Conservation (phyloP, 2,888 invertebrate genomes). For the Pteria penguin region DNA sequence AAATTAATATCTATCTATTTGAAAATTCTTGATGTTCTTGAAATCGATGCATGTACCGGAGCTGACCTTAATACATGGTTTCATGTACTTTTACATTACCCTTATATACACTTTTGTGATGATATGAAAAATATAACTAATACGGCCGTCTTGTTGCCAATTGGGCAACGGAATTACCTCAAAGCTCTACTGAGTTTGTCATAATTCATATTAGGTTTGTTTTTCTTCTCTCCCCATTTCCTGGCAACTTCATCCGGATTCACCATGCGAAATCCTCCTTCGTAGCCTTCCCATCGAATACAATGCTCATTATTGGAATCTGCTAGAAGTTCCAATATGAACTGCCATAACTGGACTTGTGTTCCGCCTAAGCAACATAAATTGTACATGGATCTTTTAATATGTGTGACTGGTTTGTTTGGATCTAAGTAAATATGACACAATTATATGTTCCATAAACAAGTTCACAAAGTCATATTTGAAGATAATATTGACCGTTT, state of each 20-base stretch:
- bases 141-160: no score
- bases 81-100: no score
- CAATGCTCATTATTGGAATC: slow-evolving; percentile 83
- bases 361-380: slow-evolving; percentile 82
- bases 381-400: neutral
- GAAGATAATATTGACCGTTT: no score
- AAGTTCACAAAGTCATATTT: neutral
- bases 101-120: no score
- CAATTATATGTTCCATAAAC: no score
- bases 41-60: no score
- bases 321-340: slow-evolving; percentile 95
- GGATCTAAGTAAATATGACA: no score
- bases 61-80: no score
- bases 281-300: slow-evolving; percentile 73
- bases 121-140: no score
- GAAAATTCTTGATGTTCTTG: no score
- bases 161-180: no score
- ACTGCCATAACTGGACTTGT: slow-evolving; percentile 99
- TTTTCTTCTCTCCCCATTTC: slow-evolving; percentile 74
- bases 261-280: slow-evolving; percentile 75
- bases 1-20: no score
- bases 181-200: slow-evolving; percentile 77
- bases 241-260: slow-evolving; percentile 76
- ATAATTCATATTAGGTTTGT: slow-evolving; percentile 78
- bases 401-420: neutral